Conservation (phyloP, 2,113 vertebrate genomes). For the Oriolus oriolus region DNA sequence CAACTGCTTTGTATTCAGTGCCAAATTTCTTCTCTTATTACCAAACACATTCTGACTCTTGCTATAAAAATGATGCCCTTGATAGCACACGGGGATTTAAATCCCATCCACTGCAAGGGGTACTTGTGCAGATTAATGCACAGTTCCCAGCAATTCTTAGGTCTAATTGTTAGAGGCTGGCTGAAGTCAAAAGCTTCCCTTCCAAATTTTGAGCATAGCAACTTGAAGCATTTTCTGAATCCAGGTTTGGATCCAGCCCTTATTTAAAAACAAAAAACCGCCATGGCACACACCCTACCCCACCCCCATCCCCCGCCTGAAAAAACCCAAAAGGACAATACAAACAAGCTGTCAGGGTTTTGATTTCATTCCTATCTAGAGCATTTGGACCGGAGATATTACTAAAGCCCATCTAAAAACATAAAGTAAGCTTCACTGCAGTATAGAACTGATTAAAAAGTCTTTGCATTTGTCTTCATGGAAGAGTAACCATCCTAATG, state of each 20-base stretch:
- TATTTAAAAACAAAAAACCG: not conserved
- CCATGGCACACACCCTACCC: rapidly evolving
- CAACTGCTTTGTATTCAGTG: slow-evolving; percentile 26
- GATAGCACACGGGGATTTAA: slow-evolving; percentile 46
- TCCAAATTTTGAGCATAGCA: not conserved
- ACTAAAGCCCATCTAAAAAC: not conserved
- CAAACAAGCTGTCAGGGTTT: not conserved
- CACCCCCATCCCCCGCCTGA: rapidly evolving
- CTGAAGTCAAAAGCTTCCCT: not conserved
- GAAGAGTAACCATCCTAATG: not conserved
- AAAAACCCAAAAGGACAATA: not conserved
- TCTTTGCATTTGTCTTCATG: not conserved
- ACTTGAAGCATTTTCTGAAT: not conserved
- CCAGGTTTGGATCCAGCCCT: not conserved
- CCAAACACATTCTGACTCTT: not conserved
- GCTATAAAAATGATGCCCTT: slow-evolving; percentile 8
- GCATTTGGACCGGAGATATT: not conserved
- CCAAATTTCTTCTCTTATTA: slow-evolving; percentile 14
- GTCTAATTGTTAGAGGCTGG: not conserved
- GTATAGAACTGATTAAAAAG: not conserved
- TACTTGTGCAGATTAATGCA: not conserved
- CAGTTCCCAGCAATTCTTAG: not conserved
- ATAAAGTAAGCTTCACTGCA: not conserved
- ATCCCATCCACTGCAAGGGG: not conserved
- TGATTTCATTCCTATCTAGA: not conserved